A percentile compares a stretch with the other conserved stretches of the same genome.
phyloP scores from a whole-genome alignment of 1,140 invertebrate genomes.

The Euura lappo region DNA sequence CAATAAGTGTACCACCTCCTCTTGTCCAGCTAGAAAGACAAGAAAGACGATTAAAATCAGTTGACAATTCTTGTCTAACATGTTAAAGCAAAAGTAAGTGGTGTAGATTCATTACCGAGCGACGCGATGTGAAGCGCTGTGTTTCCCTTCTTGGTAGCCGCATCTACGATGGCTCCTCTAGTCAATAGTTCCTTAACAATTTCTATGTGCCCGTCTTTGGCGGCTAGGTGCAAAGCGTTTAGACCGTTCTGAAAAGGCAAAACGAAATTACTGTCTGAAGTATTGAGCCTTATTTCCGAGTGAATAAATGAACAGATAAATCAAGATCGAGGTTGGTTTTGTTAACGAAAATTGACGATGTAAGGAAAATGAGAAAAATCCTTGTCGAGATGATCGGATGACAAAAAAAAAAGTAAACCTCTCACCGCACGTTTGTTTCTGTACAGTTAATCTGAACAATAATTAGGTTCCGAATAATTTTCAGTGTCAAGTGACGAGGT shows the following conservation, averaged over 20 bases:
- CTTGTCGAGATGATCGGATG: no score
- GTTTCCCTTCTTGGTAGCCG: conserved; percentile 99
- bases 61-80: conserved; percentile 14
- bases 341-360: no score
- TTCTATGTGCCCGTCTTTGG: conserved; percentile 96
- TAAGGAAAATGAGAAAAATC: no score
- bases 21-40: conserved; percentile 81
- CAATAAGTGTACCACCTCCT: conserved; percentile 90
- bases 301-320: no score
- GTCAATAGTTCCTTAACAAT: conserved; percentile 92
- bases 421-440: no score
- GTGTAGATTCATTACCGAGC: conserved; percentile 66
- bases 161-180: conserved; percentile 91
- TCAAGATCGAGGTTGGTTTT: no score
- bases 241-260: conserved; percentile 82
- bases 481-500: no score
- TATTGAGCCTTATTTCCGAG: not conserved
- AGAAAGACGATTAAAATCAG: not conserved
- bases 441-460: no score
- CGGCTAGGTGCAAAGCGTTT: conserved; percentile 96
- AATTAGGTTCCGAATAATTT: no score
- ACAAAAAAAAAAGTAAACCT: no score
- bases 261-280: conserved; percentile 38
- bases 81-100: no score
- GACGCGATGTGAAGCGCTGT: conserved; percentile 99